Base-by-base conservation (phyloP, 2,797 vertebrate species). In the Zenarchopterus dispar region DNA sequence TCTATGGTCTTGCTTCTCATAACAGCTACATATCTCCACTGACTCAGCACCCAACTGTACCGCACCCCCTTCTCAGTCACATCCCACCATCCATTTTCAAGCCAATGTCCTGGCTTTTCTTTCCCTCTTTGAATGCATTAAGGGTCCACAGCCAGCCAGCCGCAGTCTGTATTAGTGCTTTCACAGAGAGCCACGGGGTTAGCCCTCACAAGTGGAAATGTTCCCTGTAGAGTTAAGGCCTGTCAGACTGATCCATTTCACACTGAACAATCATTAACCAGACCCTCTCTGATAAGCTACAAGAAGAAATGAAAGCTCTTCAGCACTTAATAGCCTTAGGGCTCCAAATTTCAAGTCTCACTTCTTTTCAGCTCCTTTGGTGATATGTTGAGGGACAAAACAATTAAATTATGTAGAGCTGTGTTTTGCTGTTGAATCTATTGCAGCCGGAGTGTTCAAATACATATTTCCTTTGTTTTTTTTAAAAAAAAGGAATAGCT, bases 171-270 rank as follows among this genome's bases (percentile, higher is more conserved):
- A 55, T 87, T 73, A 87, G 74, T 74, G 75, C 79, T 79, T 58
- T 79, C 56, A 43, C 62, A 82, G 70, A 79, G 73, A 74, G 73
- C 60, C 77, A 78, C 55, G 67, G 56, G 84, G 79, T 84, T 69
- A 67, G 69, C 63, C 75, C 44, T 77, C 81, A 71, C 54, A 72
- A 77, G 77, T 77, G 73, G 66, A 75, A 79, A 77, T 80, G 78
- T 82, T 89, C 82, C 83, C 85, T 53, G 60, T 52, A 69, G 86
- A 84, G 72, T 74, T 77, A 67, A 16, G 1, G 70, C 61, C 78
- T 67, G 73, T 81, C 74, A 77, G 63, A 39, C 67, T 50, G 70
- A 86, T 85, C 78, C 84, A 89, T 89, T 88, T 88, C 78, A 87
- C 80, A 78, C 79, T 22, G 43, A 71, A 23, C 74, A 69, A 88